Base-by-base conservation (phyloP, 1,140 invertebrate genomes). In the Anastrepha obliqua region DNA sequence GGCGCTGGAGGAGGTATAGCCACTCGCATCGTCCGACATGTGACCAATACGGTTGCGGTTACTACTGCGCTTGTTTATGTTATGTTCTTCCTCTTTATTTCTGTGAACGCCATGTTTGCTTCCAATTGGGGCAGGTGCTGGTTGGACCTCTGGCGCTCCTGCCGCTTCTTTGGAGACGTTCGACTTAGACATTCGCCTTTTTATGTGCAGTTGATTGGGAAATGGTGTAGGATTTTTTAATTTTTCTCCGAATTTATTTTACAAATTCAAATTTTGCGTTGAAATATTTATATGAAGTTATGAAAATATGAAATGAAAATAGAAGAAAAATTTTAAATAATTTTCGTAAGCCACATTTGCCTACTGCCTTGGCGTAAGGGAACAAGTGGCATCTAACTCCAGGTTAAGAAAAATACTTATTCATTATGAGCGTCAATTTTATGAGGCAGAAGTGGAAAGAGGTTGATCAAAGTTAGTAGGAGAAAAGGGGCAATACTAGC, bases 21-120 rank as follows among this genome's bases (percentile, higher is more conserved):
- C n/a, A 55, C 47, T 81, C 1, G 47, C 47, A 51, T 58, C 74
- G n/a, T 20, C 74, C 8, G 74, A 81, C 74, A 81, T 81, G 20
- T 55, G 3, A 17, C 20, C 44, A 55, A 55, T 55, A 15, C n/a
- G 47, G 13, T 47, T 81, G 15, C 74, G 74, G 15, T 8, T 81
- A 55, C 74, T 51, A 6, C 20, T n/a, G n/a, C 8, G 44, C 44
- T 9, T 81, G 2, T 9, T 11, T 47, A 55, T 29, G 20, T 13
- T 81, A 55, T 51, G n/a, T 9, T 51, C 20, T 11, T 81, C 74
- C 17, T 20, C 47, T n/a, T 51, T 81, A 47, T 42, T 42, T n/a
- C 20, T 9, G 6, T 20, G 47, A 11, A 81, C 17, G 20, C 74
- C 44, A 42, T 20, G 51, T 17, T 55, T 51, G 47, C n/a, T 81